phyloP scores from a whole-genome alignment of 1,140 invertebrate genomes.

The Bombus breviceps region DNA sequence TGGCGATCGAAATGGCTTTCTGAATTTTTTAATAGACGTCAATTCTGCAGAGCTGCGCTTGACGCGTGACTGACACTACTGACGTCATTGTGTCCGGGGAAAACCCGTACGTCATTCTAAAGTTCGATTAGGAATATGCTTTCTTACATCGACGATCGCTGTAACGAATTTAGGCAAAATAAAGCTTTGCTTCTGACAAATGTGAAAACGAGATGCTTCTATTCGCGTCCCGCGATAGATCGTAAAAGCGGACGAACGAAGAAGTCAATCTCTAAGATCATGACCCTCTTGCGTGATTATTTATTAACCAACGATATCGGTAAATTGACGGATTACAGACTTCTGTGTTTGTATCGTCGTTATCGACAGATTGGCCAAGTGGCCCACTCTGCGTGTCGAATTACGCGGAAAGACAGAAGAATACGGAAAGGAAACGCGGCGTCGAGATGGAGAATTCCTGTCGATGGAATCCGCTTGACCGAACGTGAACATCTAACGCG shows the following conservation, averaged over 20 bases:
- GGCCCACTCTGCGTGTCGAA: too few relatives aligned
- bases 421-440: too few relatives aligned
- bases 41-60: not conserved
- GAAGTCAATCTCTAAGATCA: not conserved
- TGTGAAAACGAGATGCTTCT: not conserved
- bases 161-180: not conserved
- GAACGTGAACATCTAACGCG: too few relatives aligned
- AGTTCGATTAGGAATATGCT: not conserved
- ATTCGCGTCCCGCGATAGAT: not conserved
- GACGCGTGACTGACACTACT: not conserved
- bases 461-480: too few relatives aligned
- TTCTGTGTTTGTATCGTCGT: not conserved
- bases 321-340: not conserved
- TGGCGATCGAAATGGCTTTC: not conserved
- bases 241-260: not conserved
- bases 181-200: not conserved
- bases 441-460: too few relatives aligned
- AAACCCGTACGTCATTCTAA: slow-evolving; percentile 2
- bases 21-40: slow-evolving; percentile 32
- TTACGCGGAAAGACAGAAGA: too few relatives aligned
- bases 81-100: slow-evolving; percentile 33
- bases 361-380: not conserved
- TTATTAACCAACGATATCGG: not conserved
- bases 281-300: not conserved
- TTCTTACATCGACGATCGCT: not conserved